phyloP scores from a whole-genome alignment of 2,113 vertebrate species.

The Vulpes ferrilata region DNA sequence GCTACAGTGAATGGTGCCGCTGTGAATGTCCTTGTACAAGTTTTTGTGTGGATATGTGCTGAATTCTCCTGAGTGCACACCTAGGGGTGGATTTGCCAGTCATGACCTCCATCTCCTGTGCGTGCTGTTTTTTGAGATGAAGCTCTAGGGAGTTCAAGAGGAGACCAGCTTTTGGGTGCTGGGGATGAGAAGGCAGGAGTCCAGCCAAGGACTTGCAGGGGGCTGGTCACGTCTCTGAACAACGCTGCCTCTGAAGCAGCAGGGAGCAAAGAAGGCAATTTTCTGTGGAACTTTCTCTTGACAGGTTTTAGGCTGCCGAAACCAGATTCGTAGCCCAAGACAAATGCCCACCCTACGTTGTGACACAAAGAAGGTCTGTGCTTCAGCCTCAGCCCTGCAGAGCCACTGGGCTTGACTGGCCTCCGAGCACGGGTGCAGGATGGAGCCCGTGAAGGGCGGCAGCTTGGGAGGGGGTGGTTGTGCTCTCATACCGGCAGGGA shows the following conservation, averaged over 20 bases:
- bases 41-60: rapidly evolving
- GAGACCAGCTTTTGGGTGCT: rapidly evolving
- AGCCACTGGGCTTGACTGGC: rapidly evolving
- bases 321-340: not conserved
- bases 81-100: rapidly evolving
- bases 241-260: rapidly evolving
- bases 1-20: rapidly evolving
- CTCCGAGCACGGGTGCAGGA: rapidly evolving
- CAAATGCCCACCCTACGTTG: rapidly evolving
- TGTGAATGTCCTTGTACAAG: rapidly evolving
- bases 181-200: not conserved
- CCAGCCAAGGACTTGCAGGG: not conserved
- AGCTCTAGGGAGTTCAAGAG: rapidly evolving
- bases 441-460: rapidly evolving
- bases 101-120: rapidly evolving
- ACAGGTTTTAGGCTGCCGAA: not conserved
- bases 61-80: rapidly evolving
- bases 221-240: rapidly evolving
- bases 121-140: not conserved
- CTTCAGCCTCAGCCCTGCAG: rapidly evolving
- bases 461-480: not conserved
- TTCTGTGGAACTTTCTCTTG: not conserved
- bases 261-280: rapidly evolving
- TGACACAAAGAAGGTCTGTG: not conserved
- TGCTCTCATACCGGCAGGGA: rapidly evolving